phyloP scores from a whole-genome alignment of 2,888 invertebrate species.

The Drosophila sordidula region DNA sequence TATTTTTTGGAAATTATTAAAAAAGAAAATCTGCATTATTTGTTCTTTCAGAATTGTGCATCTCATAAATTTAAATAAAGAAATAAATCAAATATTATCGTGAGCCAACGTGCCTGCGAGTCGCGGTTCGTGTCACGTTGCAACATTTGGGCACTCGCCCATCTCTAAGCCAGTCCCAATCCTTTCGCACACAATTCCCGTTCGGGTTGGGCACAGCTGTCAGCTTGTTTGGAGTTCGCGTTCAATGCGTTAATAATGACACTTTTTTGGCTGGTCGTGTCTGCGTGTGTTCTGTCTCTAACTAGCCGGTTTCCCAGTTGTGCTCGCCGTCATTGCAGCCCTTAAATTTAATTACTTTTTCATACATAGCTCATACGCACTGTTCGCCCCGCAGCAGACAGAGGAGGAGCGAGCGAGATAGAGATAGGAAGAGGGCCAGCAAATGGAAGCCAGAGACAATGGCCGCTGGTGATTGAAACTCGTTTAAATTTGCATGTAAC shows the following conservation, averaged over 20 bases:
- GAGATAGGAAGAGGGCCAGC: neutral
- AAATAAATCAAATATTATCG: neutral
- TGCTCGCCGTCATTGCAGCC: conserved; percentile 31
- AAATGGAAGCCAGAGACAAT: conserved; percentile 40
- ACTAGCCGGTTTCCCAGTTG: conserved; percentile 52
- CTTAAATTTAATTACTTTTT: conserved; percentile 84
- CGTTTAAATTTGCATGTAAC: conserved; percentile 81
- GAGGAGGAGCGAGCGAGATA: neutral
- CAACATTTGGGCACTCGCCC: neutral
- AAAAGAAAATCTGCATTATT: too few species aligned
- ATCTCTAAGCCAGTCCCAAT: conserved; percentile 2
- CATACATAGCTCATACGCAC: conserved; percentile 83
- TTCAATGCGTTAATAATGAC: conserved; percentile 82
- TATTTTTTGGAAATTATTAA: too few species aligned
- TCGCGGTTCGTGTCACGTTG: neutral
- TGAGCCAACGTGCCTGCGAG: neutral
- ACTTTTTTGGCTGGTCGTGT: conserved; percentile 50
- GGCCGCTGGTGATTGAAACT: conserved; percentile 77
- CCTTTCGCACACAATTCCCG: conserved; percentile 17
- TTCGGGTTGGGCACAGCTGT: conserved; percentile 65
- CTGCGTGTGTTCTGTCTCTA: conserved; percentile 41
- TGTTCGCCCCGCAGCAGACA: conserved; percentile 37
- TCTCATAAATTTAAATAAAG: too few species aligned
- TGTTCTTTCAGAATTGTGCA: too few species aligned
- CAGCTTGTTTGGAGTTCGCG: conserved; percentile 58